A percentile compares a stretch with the other conserved stretches of the same genome.
Evolutionary conservation across 2,888 invertebrate species (phyloP).

Genomic region (Teleiodes luculella): DNA sequence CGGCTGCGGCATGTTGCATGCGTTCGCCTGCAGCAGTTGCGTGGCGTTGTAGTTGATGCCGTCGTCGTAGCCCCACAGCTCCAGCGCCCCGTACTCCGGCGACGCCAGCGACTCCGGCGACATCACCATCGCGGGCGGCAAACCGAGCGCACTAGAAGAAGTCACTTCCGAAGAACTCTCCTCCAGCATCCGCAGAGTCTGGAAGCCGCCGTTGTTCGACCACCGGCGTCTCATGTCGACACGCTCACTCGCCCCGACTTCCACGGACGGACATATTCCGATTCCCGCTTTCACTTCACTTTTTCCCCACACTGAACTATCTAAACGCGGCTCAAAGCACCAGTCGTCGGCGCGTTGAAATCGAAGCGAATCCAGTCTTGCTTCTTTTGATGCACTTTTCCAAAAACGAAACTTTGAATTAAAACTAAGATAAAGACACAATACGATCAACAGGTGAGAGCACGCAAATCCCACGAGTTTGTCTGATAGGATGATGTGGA

Average conservation of each 20-base stretch:
- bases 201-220: conserved; percentile 86
- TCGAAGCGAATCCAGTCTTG: conserved; percentile 58
- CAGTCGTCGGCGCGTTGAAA: conserved; percentile 55
- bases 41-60: conserved; percentile 64
- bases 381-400: conserved; percentile 43
- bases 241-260: conserved; percentile 66
- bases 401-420: conserved; percentile 30
- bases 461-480: conserved; percentile 53
- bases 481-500: conserved; percentile 41
- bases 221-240: conserved; percentile 86
- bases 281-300: conserved; percentile 72
- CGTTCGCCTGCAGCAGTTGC: conserved; percentile 65
- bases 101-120: conserved; percentile 87
- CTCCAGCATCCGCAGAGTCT: conserved; percentile 81
- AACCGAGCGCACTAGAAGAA: conserved; percentile 85
- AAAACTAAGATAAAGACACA: conserved; percentile 48
- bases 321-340: conserved; percentile 64
- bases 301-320: conserved; percentile 70
- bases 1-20: conserved; percentile 73
- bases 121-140: conserved; percentile 86
- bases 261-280: conserved; percentile 71
- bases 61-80: conserved; percentile 88
- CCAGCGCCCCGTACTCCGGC: conserved; percentile 87
- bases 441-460: conserved; percentile 61
- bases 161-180: conserved; percentile 88